Conservation (phyloP, 2,797 vertebrate genomes). For the Sebastes steindachneri region DNA sequence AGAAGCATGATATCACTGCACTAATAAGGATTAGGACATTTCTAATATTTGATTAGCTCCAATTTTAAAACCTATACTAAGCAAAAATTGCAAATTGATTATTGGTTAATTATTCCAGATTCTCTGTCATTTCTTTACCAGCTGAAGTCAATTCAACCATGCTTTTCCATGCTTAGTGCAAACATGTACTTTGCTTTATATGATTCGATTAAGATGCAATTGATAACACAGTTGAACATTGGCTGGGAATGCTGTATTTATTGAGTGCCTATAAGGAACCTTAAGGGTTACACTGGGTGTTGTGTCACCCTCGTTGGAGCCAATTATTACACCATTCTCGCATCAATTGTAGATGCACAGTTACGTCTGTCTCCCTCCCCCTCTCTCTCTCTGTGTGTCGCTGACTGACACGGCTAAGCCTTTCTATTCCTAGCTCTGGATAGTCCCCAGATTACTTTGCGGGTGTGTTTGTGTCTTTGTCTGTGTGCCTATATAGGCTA, state of each 20-base stretch:
- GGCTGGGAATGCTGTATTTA: background rate
- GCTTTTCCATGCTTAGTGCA: background rate
- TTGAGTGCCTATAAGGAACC: background rate
- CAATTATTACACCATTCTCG: slow-evolving; percentile 36
- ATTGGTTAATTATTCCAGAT: background rate
- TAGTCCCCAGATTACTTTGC: slow-evolving; percentile 80
- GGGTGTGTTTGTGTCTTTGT: slow-evolving; percentile 36
- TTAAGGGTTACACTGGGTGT: background rate
- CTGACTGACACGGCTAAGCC: slow-evolving; percentile 77
- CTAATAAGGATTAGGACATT: background rate
- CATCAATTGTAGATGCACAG: slow-evolving; percentile 35
- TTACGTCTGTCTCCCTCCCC: slow-evolving; percentile 4
- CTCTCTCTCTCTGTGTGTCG: slow-evolving; percentile 13
- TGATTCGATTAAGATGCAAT: background rate
- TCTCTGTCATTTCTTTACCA: background rate
- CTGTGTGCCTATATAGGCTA: background rate
- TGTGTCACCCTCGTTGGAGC: slow-evolving; percentile 12
- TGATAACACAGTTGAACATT: background rate
- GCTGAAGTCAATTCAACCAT: background rate
- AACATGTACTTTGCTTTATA: background rate
- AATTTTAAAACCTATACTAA: background rate
- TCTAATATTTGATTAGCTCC: background rate
- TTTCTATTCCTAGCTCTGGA: slow-evolving; percentile 83
- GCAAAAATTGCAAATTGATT: background rate
- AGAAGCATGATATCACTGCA: background rate